Evolutionary conservation across 1,140 invertebrate species (phyloP).

Genomic region (Pemphigus obesinymphae): DNA sequence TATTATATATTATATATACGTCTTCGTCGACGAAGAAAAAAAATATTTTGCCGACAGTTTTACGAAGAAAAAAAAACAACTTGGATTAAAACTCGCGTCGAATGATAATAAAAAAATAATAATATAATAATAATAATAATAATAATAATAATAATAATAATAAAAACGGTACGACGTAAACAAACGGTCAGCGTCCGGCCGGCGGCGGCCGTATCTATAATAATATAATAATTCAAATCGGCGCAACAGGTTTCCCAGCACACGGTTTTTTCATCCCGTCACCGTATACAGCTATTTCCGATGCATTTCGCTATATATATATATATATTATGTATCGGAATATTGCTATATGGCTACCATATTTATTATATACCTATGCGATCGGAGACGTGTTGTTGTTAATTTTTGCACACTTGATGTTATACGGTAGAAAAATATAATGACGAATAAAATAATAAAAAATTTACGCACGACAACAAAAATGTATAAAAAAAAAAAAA

Average conservation of each 20-base stretch:
- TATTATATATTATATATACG: no score
- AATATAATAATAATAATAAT: background rate
- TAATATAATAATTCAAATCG: constrained; percentile 13
- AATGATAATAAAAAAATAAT: background rate
- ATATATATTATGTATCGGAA: no score
- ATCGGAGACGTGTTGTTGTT: background rate
- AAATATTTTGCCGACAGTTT: background rate
- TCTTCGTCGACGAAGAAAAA: background rate
- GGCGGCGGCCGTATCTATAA: background rate
- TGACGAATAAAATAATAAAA: background rate
- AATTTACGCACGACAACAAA: background rate
- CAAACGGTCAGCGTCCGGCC: constrained; percentile 22
- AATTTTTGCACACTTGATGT: constrained; percentile 7
- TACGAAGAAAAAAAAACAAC: background rate
- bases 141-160: background rate
- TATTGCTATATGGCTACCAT: no score
- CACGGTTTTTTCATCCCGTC: background rate
- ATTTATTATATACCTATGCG: background rate
- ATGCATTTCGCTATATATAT: background rate
- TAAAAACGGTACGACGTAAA: constrained; percentile 6
- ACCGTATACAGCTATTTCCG: background rate
- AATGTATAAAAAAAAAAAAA: no score
- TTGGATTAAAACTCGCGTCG: background rate
- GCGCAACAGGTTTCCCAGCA: constrained; percentile 8
- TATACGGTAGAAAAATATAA: background rate